Evolutionary conservation across 2,888 invertebrate species (phyloP), one percentile per base, ranked within the genome.

Genomic region (Brenthis ino): DNA sequence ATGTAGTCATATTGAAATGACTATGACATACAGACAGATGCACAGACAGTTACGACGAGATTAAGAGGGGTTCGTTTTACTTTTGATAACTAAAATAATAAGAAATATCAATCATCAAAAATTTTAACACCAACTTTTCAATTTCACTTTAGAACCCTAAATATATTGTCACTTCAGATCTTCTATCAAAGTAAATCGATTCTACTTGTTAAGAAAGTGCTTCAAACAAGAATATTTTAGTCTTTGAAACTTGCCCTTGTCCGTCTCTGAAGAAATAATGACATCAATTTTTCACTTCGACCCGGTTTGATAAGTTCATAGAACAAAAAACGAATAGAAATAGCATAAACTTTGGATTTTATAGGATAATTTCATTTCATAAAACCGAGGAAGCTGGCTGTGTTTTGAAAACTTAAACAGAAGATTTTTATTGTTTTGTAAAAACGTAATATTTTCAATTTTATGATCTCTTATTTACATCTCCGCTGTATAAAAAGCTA

Each of bases 241-340:
- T 67, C 48, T 47, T 67, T 48, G 54, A 54, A 55, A 60, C 54
- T 60, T 63, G 63, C 63, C 48, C 58, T 28, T 48, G 60, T 58
- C 65, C 28, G 16, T 24, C 24, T 58, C 20, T 53, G 60, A 67
- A 53, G 53, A 63, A 63, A 53, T 66, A 66, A 66, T 58, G 65
- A 53, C 53, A 55, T 54, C 67, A 67, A 67, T 67, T 67, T 67
- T 55, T 67, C 60, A 67, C 60, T 67, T 50, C 67, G 50, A 47
- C 61, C 67, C 55, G 54, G 47, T 55, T 67, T 67, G 60, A 65
- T 65, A 4, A 37, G 20, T 13, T 54, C 63, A 3, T 8, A 63
- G 63, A 5, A 33, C 20, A 20, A 20, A 53, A 43, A 51, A 37
- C 50, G 28, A 50, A 37, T 43, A 24, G 63, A 63, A 63, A 37